Base-by-base conservation (phyloP, 2,797 vertebrate species). In the Melanogrammus aeglefinus region DNA sequence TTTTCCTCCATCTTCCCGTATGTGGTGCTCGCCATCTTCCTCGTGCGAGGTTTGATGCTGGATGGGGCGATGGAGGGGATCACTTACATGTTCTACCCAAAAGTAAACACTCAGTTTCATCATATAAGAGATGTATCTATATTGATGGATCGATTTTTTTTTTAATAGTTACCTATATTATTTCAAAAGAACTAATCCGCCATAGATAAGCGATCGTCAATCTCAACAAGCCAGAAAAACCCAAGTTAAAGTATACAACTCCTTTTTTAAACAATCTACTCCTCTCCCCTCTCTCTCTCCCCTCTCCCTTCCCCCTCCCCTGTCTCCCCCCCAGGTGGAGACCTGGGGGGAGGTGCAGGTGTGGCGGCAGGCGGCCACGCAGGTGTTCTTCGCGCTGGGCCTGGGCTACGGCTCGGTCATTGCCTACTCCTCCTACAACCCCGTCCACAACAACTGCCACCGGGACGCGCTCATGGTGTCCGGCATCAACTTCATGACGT, bases 351-450 rank as follows among this genome's bases (percentile, higher is more conserved):
- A 95, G 72, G 92, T 97, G 84, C 96, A 98, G 89, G 97, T 99
- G 80, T 99, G 98, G 98, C 95, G 96, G 76, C 97, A 99, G 93
- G 97, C 98, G 36, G 97, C 97, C 10, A 98, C 96, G 35, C 98
- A 99, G 90, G 98, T 99, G 87, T 99, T 99, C 93, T 99, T 99
- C 80, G 97, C 97, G 73, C 95, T 99, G 21, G 97, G 97, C 76
- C 93, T 99, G 87, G 98, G 98, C 82, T 99, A 98, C 73, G 97
- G 98, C 84, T 98, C 97, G 1, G 96, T 99, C 82, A 99, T 99
- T 70, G 97, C 98, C 1, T 99, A 99, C 92, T 99, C 98, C 80
- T 99, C 97, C 92, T 99, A 99, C 93, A 99, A 99, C 91, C 98
- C 97, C 74, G 90, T 96, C 87, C 92, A 98, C 91, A 99, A 98